These are phyloP conservation scores for Labroides dimidiatus DNA, from an alignment of 2,797 vertebrate genomes.

Conservation along the genomic window DNA sequence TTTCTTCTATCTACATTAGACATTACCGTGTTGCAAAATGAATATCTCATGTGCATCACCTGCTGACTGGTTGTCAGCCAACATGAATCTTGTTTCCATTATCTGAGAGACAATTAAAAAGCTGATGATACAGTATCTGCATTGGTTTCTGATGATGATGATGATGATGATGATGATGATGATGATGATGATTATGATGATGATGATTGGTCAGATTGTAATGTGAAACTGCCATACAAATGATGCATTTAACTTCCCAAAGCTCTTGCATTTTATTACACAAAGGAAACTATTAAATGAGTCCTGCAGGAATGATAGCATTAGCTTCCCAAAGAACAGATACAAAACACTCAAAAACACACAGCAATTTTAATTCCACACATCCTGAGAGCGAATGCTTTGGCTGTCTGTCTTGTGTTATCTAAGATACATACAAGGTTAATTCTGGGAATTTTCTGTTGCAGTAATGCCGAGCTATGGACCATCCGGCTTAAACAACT, in stretches of 20 bases:
- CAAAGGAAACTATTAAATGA: slow-evolving; percentile 5
- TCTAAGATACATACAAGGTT: not conserved
- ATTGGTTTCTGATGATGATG: slow-evolving; percentile 43
- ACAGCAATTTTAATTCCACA: not conserved
- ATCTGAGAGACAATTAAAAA: slow-evolving; percentile 59
- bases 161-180: slow-evolving; percentile 43
- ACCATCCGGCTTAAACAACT: not conserved
- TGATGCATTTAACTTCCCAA: slow-evolving; percentile 36
- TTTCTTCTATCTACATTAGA: slow-evolving; percentile 43
- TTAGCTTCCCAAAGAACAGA: not conserved
- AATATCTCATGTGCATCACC: slow-evolving; percentile 59
- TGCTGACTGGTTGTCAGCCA: slow-evolving; percentile 55
- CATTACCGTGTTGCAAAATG: slow-evolving; percentile 44
- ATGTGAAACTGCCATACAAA: slow-evolving; percentile 25
- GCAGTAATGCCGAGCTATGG: not conserved
- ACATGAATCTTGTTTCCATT: slow-evolving; percentile 48
- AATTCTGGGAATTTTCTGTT: not conserved
- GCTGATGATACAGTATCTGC: slow-evolving; percentile 43
- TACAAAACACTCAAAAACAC: not conserved
- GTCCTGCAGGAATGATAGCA: not conserved
- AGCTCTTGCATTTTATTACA: slow-evolving; percentile 32
- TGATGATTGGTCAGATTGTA: slow-evolving; percentile 53
- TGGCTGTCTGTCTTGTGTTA: not conserved
- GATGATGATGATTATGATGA: slow-evolving; percentile 26
- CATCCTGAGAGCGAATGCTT: not conserved